phyloP scores from a whole-genome alignment of 1,140 invertebrate genomes.

The Drosophila sp. region DNA sequence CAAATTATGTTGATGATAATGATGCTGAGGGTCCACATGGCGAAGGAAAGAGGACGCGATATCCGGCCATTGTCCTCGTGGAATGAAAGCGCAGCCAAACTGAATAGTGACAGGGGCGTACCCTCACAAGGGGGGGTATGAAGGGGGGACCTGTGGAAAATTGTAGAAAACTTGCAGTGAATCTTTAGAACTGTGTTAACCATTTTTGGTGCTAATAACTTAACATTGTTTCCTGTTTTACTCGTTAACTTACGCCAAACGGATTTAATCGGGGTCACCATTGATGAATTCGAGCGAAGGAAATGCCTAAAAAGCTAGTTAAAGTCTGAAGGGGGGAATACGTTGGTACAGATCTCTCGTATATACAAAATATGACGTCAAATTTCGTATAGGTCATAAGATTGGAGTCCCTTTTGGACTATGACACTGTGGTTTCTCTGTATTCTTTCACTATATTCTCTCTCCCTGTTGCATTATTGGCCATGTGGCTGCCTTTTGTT shows the following conservation, averaged over 20 bases:
- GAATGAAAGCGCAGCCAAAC: conserved; percentile 39
- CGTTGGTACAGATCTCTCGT: too few relatives aligned
- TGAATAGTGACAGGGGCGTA: conserved; percentile 39
- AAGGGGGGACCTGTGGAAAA: not conserved
- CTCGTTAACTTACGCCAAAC: too few relatives aligned
- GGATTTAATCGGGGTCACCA: too few relatives aligned
- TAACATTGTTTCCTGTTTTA: too few relatives aligned
- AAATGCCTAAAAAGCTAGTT: too few relatives aligned
- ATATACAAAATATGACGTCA: not conserved
- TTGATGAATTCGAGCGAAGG: too few relatives aligned
- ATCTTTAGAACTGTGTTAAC: too few relatives aligned
- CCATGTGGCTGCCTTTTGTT: conserved; percentile 68
- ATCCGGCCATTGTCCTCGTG: conserved; percentile 39
- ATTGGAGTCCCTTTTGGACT: not conserved
- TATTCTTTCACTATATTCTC: conserved; percentile 7
- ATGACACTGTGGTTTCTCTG: not conserved
- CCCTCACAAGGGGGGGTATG: not conserved
- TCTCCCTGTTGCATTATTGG: conserved; percentile 57
- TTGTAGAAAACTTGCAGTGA: not conserved
- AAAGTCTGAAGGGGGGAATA: too few relatives aligned
- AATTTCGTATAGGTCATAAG: not conserved
- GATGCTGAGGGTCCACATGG: conserved; percentile 28
- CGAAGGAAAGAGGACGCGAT: conserved; percentile 21
- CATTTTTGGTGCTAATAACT: too few relatives aligned
- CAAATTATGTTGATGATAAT: conserved; percentile 71